These are phyloP conservation scores for Schizotus pectinicornis DNA, from an alignment of 2,888 invertebrate species.

Conservation along the genomic window DNA sequence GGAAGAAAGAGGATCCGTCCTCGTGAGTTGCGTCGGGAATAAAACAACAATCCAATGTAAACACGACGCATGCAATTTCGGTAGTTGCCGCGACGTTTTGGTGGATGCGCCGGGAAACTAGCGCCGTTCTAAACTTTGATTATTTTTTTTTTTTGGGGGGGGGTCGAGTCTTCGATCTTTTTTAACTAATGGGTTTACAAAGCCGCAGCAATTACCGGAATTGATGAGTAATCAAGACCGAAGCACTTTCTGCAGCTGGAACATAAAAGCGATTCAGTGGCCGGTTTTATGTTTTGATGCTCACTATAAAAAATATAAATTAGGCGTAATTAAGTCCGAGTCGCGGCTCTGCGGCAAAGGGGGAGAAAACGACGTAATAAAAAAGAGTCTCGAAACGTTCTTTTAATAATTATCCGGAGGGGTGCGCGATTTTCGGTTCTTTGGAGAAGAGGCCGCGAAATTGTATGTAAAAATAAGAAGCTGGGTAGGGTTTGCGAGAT, in stretches of 20 bases:
- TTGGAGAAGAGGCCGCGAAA: too few species aligned
- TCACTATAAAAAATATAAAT: slow-evolving; percentile 4
- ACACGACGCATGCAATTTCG: too few species aligned
- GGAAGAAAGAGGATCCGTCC: background rate
- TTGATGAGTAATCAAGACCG: background rate
- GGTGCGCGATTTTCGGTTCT: too few species aligned
- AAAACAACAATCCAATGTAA: background rate
- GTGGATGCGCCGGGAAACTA: slow-evolving; percentile 24
- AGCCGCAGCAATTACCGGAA: slow-evolving; percentile 4
- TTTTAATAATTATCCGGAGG: too few species aligned
- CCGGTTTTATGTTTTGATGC: background rate
- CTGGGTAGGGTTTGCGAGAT: slow-evolving; percentile 17
- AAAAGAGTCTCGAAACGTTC: background rate
- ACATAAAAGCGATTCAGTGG: background rate
- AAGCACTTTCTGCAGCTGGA: background rate
- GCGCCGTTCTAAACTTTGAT: too few species aligned
- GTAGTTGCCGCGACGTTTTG: background rate
- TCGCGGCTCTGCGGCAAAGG: background rate
- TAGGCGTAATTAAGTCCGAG: slow-evolving; percentile 5
- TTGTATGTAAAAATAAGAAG: too few species aligned
- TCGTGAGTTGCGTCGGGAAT: background rate
- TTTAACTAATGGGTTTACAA: slow-evolving; percentile 7
- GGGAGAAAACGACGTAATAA: background rate
- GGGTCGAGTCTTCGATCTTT: slow-evolving; percentile 11
- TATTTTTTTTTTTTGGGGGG: too few species aligned